phyloP scores from a whole-genome alignment of 2,113 vertebrate genomes.

The Pagrus major region DNA sequence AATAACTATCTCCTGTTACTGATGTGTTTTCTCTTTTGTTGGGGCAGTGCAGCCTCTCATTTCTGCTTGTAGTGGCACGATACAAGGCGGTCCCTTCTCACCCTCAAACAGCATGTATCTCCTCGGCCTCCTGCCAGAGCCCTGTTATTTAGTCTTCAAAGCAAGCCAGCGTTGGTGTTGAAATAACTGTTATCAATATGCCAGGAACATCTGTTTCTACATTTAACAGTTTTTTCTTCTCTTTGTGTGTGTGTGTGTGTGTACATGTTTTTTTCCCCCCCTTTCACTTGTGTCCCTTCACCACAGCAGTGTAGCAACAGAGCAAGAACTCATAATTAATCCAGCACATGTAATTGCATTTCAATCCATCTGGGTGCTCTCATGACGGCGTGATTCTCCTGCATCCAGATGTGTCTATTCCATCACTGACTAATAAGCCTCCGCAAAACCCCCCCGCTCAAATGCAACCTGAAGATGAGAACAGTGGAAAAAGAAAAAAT shows the following conservation, averaged over 20 bases:
- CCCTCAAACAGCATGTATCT: conserved; percentile 49
- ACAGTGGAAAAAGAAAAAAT: background rate
- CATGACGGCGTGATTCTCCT: conserved; percentile 28
- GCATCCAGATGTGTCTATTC: conserved; percentile 69
- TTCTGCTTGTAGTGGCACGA: conserved; percentile 16
- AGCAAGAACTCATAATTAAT: conserved; percentile 69
- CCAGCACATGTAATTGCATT: conserved; percentile 69
- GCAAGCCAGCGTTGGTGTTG: conserved; percentile 30
- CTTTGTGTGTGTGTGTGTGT: conserved; percentile 20
- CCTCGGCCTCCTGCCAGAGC: conserved; percentile 30
- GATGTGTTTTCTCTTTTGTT: conserved; percentile 23
- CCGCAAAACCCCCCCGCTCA: conserved; percentile 14
- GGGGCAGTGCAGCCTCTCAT: background rate
- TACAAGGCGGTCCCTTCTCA: conserved; percentile 17
- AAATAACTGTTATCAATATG: conserved; percentile 74
- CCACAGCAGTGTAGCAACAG: conserved; percentile 27
- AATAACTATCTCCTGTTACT: conserved; percentile 15
- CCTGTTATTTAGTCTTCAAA: conserved; percentile 75
- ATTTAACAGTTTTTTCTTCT: conserved; percentile 21
- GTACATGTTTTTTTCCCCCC: background rate
- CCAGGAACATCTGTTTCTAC: conserved; percentile 65
- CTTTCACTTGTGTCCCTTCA: conserved; percentile 13
- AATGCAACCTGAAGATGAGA: conserved; percentile 50
- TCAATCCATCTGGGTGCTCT: conserved; percentile 64
- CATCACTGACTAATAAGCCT: conserved; percentile 67